Percentiles rank a stretch among this genome's conserved stretches.
Evolutionary conservation across 2,113 vertebrate genomes (phyloP).

Genomic region (Athene cunicularia): DNA sequence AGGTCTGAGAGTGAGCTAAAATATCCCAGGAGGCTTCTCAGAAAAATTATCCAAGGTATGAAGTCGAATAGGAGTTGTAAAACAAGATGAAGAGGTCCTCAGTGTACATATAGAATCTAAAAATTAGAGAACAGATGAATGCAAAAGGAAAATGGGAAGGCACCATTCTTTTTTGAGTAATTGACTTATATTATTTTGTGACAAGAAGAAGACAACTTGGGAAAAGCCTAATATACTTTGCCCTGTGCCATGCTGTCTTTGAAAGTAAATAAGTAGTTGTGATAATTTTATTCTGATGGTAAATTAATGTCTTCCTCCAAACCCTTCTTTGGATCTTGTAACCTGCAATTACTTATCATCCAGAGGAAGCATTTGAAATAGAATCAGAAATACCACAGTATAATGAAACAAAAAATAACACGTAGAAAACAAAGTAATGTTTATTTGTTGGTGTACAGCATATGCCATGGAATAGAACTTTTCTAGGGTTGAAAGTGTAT

Average conservation of each 20-base stretch:
- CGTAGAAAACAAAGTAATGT: neutral
- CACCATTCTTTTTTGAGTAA: neutral
- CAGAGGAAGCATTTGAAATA: constrained; percentile 2
- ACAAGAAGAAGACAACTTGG: neutral
- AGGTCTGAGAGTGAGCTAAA: neutral
- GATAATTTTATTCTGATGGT: neutral
- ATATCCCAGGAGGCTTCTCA: neutral
- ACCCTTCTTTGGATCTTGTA: neutral
- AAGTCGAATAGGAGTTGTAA: neutral
- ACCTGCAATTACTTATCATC: neutral
- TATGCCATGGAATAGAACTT: neutral
- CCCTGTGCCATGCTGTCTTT: neutral
- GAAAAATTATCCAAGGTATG: neutral
- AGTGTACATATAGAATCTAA: neutral
- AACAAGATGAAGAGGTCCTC: neutral
- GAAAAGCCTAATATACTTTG: neutral
- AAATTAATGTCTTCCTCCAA: neutral
- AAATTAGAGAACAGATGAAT: neutral
- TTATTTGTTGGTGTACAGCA: neutral
- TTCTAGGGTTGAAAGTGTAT: neutral
- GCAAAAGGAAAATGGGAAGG: neutral
- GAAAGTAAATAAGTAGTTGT: neutral
- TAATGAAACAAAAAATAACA: neutral
- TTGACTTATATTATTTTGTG: neutral
- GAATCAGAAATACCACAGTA: neutral